A percentile compares a stretch with the other conserved stretches of the same genome.
These are phyloP conservation scores for Onychostruthus taczanowskii DNA, from an alignment of 2,113 vertebrate genomes.

Conservation along the genomic window DNA sequence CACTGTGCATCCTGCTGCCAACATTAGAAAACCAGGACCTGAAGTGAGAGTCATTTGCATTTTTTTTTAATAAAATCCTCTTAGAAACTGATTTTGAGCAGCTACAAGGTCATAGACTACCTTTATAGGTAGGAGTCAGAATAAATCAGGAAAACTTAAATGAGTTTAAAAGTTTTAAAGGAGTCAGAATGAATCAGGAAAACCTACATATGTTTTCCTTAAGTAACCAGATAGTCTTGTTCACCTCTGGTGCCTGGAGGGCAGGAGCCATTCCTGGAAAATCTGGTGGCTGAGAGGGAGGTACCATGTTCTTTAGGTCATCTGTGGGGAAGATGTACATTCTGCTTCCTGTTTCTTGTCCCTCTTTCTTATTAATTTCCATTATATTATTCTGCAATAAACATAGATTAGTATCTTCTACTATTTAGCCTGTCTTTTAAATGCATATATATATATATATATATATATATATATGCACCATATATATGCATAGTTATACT, in stretches of 20 bases:
- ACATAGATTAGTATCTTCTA: neutral
- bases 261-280: neutral
- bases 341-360: neutral
- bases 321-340: neutral
- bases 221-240: neutral
- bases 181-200: neutral
- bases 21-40: neutral
- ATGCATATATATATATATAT: neutral
- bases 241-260: neutral
- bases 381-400: neutral
- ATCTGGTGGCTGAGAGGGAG: neutral
- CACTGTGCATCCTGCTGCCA: neutral
- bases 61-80: neutral
- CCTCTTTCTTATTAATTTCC: neutral
- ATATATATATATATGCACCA: too few relatives aligned
- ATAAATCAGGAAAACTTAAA: neutral
- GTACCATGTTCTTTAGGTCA: neutral
- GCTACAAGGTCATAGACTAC: neutral
- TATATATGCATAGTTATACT: neutral
- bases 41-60: neutral
- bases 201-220: neutral
- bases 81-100: neutral
- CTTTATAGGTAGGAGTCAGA: neutral
- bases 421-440: neutral
- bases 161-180: neutral